A percentile compares a stretch with the other conserved stretches of the same genome.
Conservation (phyloP, 1,140 invertebrate species). For the Cecropterus lyciades region DNA sequence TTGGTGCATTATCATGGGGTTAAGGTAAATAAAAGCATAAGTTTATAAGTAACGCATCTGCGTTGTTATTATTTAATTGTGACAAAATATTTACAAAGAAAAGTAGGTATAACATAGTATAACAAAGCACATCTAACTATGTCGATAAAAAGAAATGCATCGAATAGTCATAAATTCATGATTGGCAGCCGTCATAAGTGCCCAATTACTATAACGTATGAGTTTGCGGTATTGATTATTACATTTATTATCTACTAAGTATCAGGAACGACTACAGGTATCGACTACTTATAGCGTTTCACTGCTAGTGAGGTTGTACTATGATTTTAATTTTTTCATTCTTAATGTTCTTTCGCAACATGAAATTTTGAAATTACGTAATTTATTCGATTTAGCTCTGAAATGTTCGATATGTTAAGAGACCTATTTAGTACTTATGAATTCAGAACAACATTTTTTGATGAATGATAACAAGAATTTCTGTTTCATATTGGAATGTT, state of each 20-base stretch:
- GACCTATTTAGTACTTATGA: too few relatives aligned
- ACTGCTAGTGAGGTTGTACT: background rate
- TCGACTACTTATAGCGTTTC: background rate
- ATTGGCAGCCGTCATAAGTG: slow-evolving; percentile 34
- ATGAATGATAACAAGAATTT: too few relatives aligned
- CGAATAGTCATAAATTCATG: slow-evolving; percentile 39
- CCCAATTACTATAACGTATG: slow-evolving; percentile 23
- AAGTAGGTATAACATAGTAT: slow-evolving; percentile 62
- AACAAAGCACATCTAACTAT: slow-evolving; percentile 77
- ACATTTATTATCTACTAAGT: too few relatives aligned
- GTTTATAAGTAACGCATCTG: slow-evolving; percentile 59
- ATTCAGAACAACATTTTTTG: too few relatives aligned
- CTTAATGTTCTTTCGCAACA: too few relatives aligned
- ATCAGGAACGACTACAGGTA: background rate
- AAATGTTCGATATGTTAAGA: too few relatives aligned
- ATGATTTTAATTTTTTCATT: too few relatives aligned
- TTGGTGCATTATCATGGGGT: background rate
- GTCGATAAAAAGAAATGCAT: slow-evolving; percentile 45
- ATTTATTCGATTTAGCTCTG: too few relatives aligned
- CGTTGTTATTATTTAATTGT: slow-evolving; percentile 68
- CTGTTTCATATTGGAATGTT: too few relatives aligned
- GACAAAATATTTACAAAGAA: slow-evolving; percentile 81
- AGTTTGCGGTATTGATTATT: background rate
- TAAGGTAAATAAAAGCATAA: slow-evolving; percentile 49
- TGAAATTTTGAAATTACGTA: too few relatives aligned